Conservation (phyloP, 2,113 vertebrate genomes). For the Brevimyrus niger region DNA sequence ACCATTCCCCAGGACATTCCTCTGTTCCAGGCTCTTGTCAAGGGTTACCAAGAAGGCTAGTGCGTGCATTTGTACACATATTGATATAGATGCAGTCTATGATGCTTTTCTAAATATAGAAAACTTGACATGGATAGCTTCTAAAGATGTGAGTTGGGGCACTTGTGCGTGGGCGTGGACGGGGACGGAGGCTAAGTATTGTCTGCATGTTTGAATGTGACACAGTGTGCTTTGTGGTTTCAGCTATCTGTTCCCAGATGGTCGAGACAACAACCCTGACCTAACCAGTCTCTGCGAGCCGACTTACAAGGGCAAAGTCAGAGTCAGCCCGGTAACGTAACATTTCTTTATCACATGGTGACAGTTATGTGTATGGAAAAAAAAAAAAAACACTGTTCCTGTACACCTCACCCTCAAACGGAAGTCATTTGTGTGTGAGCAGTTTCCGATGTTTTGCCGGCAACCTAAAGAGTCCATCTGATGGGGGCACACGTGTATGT, state of each 20-base stretch:
- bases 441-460: background rate
- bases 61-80: slow-evolving; percentile 43
- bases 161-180: background rate
- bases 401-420: background rate
- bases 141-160: background rate
- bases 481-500: background rate
- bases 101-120: background rate
- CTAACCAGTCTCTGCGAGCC: slow-evolving; percentile 51
- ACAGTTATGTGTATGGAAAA: background rate
- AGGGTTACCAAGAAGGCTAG: slow-evolving; percentile 69
- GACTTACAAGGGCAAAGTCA: slow-evolving; percentile 45
- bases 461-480: background rate
- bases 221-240: slow-evolving; percentile 24
- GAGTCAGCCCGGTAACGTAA: slow-evolving; percentile 63
- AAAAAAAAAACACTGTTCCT: background rate
- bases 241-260: slow-evolving; percentile 76
- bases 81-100: background rate
- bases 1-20: slow-evolving; percentile 69
- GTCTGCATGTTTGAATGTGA: background rate
- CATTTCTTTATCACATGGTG: background rate
- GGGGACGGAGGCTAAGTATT: background rate
- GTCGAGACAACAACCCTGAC: slow-evolving; percentile 67
- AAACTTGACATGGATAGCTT: background rate
- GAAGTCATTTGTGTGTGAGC: background rate
- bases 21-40: slow-evolving; percentile 64